Conservation (phyloP, 2,113 vertebrate species). For the Zosterops lateralis region DNA sequence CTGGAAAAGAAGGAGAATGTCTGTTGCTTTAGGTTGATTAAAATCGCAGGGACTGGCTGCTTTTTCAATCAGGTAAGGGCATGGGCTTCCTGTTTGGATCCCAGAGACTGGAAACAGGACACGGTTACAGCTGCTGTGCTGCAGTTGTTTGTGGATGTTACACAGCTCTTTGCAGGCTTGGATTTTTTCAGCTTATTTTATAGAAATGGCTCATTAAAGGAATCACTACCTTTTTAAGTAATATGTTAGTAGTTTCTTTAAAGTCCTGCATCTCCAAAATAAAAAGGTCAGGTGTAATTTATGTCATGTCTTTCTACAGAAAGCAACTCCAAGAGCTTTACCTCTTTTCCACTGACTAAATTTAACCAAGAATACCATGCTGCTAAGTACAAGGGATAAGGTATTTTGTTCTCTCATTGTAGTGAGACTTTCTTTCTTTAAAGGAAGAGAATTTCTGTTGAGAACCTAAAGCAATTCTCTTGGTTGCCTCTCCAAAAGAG, state of each 20-base stretch:
- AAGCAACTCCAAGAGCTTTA: not conserved
- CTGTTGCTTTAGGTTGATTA: not conserved
- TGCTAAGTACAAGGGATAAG: not conserved
- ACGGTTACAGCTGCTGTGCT: not conserved
- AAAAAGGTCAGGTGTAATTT: not conserved
- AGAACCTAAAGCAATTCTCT: not conserved
- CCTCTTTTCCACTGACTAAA: not conserved
- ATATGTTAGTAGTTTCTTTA: not conserved
- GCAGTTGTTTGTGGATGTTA: not conserved
- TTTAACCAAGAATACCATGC: not conserved
- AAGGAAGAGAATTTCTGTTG: not conserved
- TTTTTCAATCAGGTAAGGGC: conserved; percentile 46
- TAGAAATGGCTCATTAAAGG: not conserved
- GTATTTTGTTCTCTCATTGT: not conserved
- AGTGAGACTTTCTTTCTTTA: not conserved
- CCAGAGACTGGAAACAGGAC: not conserved
- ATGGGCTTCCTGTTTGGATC: conserved; percentile 52
- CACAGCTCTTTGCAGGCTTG: not conserved
- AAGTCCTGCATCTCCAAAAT: not conserved
- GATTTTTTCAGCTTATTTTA: not conserved
- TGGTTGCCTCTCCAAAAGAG: not conserved
- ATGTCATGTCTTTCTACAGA: not conserved
- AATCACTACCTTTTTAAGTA: not conserved
- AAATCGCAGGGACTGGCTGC: not conserved
- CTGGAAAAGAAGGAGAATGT: conserved; percentile 1